Base-by-base conservation (phyloP, 2,888 invertebrate genomes). In the Anodontia alba region DNA sequence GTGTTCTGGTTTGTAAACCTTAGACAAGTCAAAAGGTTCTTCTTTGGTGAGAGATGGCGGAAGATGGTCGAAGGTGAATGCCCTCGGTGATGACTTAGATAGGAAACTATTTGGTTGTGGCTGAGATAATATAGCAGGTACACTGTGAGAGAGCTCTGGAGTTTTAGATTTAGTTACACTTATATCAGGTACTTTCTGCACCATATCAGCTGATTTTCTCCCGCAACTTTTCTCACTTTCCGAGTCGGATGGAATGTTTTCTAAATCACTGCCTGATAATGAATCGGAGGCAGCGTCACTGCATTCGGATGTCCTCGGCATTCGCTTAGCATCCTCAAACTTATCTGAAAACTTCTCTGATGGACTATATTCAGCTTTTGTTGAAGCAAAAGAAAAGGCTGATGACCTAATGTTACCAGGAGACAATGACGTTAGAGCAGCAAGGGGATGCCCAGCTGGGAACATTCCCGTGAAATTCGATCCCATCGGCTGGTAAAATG, bases 401-500 rank as follows among this genome's bases (percentile, higher is more conserved):
- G 85, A 74, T 49, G 86, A 80, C 57, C 81, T 77, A 38, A 80
- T 42, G 42, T 72, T 80, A 46, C 70, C 78, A 0, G 83, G 86
- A 1, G 83, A 79, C 54, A 83, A 42, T 3, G 87, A 79, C 10
- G 80, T 81, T 69, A 89, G 77, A 17, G 87, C 83, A 23, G 85
- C 74, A 17, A 88, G 76, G 17, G 86, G 87, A 80, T 83, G 83
- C 26, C 84, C 82, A 29, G 81, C 77, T 7, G 89, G 87, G 66
- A 89, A 90, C 75, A 88, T 83, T 10, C 62, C 62, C 1, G 89
- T 86, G 54, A 86, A 86, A 26, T 81, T 81, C 5, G 83, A 83
- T 46, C 88, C 86, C 23, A 89, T 66, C n/a, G 91, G 90, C 20
- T 90, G 91, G 73, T 90, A 92, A 81, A 91, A 92, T 43, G 92